A percentile compares a stretch with the other conserved stretches of the same genome.
Conservation (phyloP, 1,140 invertebrate species). For the Arctopsyche grandis region DNA sequence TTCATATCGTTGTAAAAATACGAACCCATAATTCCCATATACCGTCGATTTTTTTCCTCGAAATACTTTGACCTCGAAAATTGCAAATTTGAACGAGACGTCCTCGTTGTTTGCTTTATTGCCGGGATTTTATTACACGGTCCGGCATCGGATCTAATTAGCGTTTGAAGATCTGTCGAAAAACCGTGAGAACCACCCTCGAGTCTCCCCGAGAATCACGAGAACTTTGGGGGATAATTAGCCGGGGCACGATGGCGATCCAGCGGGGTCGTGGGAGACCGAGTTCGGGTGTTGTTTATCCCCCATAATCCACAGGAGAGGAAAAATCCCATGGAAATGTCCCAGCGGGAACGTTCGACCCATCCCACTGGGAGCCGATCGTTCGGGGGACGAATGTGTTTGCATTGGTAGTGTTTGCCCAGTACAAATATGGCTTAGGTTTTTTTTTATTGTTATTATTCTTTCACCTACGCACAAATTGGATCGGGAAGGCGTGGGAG, state of each 20-base stretch:
- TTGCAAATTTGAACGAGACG: not conserved
- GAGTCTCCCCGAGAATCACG: not conserved
- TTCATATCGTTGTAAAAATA: too few relatives aligned
- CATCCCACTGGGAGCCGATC: conserved; percentile 4
- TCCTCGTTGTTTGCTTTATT: not conserved
- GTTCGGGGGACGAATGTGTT: not conserved
- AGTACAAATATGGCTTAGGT: not conserved
- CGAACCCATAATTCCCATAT: too few relatives aligned
- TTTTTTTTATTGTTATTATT: not conserved
- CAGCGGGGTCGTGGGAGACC: not conserved
- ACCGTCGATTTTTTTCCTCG: too few relatives aligned
- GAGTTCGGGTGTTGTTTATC: not conserved
- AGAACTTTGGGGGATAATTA: conserved; percentile 18
- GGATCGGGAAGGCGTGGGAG: not conserved
- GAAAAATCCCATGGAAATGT: conserved; percentile 32
- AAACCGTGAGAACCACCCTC: not conserved
- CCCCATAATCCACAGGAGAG: not conserved
- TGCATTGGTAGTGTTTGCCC: not conserved
- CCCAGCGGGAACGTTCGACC: not conserved
- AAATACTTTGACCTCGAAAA: too few relatives aligned
- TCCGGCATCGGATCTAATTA: not conserved
- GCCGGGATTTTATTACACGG: not conserved
- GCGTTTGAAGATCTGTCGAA: not conserved
- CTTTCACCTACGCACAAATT: not conserved
- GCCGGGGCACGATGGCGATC: not conserved